phyloP scores from a whole-genome alignment of 2,888 invertebrate genomes.

The Erpobdella octoculata region DNA sequence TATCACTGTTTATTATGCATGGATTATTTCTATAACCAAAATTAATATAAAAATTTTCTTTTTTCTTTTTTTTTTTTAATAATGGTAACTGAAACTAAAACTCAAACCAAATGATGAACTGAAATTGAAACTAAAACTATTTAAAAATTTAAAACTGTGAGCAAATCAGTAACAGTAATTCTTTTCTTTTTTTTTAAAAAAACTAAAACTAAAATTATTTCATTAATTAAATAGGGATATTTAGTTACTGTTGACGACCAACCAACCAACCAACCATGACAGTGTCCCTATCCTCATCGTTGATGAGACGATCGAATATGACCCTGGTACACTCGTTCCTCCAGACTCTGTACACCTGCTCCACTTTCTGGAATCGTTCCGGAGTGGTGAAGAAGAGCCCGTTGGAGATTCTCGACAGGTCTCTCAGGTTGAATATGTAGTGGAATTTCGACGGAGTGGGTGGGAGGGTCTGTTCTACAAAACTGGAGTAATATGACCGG shows the following conservation, averaged over 20 bases:
- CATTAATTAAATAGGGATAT: background rate
- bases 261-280: conserved; percentile 42
- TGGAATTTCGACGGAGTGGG: conserved; percentile 89
- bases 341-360: conserved; percentile 76
- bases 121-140: no score
- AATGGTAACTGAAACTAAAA: no score
- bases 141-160: no score
- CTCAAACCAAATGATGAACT: no score
- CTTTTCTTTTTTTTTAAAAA: no score
- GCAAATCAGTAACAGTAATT: background rate
- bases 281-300: conserved; percentile 53
- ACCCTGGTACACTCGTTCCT: conserved; percentile 80
- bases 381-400: conserved; percentile 73
- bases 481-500: conserved; percentile 39
- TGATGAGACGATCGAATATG: conserved; percentile 77
- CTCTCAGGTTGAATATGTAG: conserved; percentile 85
- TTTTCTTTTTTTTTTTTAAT: no score
- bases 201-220: no score
- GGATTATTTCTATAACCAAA: no score
- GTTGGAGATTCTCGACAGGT: conserved; percentile 74
- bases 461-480: conserved; percentile 68
- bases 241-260: background rate
- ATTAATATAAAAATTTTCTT: no score
- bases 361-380: conserved; percentile 60
- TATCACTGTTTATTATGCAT: no score